A percentile compares a stretch with the other conserved stretches of the same genome.
Evolutionary conservation across 2,888 invertebrate species (phyloP).

Genomic region (Zygogramma bicolorata): DNA sequence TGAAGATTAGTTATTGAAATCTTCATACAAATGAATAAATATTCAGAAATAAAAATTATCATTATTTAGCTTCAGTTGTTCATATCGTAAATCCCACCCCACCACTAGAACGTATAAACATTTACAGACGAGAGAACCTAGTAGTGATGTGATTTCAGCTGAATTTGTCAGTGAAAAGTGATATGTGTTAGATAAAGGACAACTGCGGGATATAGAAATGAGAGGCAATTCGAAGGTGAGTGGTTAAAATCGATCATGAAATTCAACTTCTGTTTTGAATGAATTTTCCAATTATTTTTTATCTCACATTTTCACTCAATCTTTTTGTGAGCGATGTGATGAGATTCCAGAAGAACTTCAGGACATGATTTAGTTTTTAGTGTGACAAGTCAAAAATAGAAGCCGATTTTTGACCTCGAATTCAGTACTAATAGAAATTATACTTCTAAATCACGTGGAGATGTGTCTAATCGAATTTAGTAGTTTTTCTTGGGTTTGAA

Average conservation of each 20-base stretch:
- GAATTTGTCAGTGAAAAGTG: constrained; percentile 9
- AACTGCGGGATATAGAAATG: constrained; percentile 1
- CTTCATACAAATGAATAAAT: not conserved
- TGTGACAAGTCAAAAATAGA: too few relatives aligned
- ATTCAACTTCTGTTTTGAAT: not conserved
- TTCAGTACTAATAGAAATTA: too few relatives aligned
- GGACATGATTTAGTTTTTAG: too few relatives aligned
- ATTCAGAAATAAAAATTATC: not conserved
- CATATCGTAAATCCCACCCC: not conserved
- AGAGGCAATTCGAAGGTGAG: not conserved
- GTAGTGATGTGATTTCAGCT: not conserved
- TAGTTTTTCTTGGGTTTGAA: too few relatives aligned
- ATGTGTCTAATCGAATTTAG: too few relatives aligned
- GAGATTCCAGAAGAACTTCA: too few relatives aligned
- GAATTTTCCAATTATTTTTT: not conserved
- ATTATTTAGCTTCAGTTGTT: not conserved
- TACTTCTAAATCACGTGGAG: too few relatives aligned
- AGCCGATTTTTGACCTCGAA: too few relatives aligned
- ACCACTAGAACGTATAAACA: not conserved
- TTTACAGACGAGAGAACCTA: not conserved
- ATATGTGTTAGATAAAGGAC: constrained; percentile 16
- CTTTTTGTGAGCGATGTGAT: too few relatives aligned
- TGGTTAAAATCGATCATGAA: not conserved
- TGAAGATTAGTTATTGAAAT: too few relatives aligned
- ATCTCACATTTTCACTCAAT: not conserved